Base-by-base conservation (phyloP, 2,113 vertebrate species). In the Glaucidium brasilianum region DNA sequence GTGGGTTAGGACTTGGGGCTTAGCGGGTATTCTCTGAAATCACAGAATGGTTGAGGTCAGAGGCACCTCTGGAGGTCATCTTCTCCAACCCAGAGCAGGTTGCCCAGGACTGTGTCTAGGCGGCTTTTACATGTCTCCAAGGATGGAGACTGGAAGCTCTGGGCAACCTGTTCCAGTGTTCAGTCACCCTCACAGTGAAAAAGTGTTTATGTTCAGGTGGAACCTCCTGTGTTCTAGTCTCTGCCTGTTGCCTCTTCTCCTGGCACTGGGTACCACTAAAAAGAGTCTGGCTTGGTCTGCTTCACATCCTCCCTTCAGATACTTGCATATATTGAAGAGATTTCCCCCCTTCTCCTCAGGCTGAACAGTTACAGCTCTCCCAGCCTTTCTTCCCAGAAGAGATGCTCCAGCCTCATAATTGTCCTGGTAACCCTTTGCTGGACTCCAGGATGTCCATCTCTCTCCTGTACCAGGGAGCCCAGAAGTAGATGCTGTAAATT, bases 51-150 rank as follows among this genome's bases (percentile, higher is more conserved):
- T 26, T 62, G 16, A 39, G 56, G 55, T 58, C 37, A 79, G 71
- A 35, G 53, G n/a, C 9, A 39, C 14, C 18, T 53, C 10, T 62
- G 15, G 34, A 64, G 21, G 30, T 67, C 35, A 7, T 63, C 43
- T 55, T 45, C n/a, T 93, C 19, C 74, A 62, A 1, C 4, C 26
- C 2, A 19, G n/a, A 76, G 62, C 35, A 56, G 17, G 11, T 12
- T 78, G 43, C 32, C 30, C 53, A 73, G 62, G 35, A 15, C 26
- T 1, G 1, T 29, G 26, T 23, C 27, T 20, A 27, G 37, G 52
- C 0, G 0, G 59, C 39, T 71, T 37, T 69, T 77, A 15, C 2
- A 0, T 27, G 12, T 68, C 29, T 71, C 45, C 9, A 39, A 9
- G 35, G 32, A 50, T 34, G 16, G 60, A 56, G 30, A 21, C 50